Conservation (phyloP, 1,140 invertebrate species). For the Drosophila suzukii region DNA sequence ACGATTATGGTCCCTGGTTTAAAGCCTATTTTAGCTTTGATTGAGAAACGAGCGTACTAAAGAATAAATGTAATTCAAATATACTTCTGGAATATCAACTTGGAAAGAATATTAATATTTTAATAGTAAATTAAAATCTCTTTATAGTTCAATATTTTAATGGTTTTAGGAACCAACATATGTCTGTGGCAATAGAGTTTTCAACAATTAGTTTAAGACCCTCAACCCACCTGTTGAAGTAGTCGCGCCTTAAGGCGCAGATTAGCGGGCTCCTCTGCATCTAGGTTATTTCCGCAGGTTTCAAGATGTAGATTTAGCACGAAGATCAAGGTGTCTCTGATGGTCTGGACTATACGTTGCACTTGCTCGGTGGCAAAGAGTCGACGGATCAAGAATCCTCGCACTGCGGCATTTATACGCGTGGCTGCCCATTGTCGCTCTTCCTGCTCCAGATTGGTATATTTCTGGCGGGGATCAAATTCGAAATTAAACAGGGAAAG, state of each 20-base stretch:
- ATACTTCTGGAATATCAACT: too few relatives aligned
- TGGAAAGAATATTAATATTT: too few relatives aligned
- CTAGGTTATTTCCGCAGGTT: conserved; percentile 41
- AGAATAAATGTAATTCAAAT: too few relatives aligned
- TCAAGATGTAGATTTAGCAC: conserved; percentile 91
- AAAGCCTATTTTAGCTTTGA: too few relatives aligned
- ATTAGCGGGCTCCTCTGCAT: conserved; percentile 86
- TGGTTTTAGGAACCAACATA: too few relatives aligned
- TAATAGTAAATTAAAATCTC: too few relatives aligned
- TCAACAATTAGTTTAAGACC: too few relatives aligned
- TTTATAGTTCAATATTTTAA: too few relatives aligned
- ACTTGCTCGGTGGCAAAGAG: conserved; percentile 92
- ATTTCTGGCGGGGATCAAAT: conserved; percentile 15
- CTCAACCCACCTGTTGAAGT: conserved; percentile 87
- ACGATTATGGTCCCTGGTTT: too few relatives aligned
- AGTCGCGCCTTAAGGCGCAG: conserved; percentile 87
- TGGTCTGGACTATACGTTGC: conserved; percentile 91
- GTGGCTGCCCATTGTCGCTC: conserved; percentile 85
- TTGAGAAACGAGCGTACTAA: too few relatives aligned
- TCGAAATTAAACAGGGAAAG: conserved; percentile 2
- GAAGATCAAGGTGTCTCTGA: conserved; percentile 90
- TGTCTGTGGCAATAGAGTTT: too few relatives aligned
- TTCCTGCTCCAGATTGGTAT: conserved; percentile 5
- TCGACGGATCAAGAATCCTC: conserved; percentile 92
- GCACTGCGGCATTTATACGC: conserved; percentile 89